Base-by-base conservation (phyloP, 2,113 vertebrate species). In the Eublepharis macularius region DNA sequence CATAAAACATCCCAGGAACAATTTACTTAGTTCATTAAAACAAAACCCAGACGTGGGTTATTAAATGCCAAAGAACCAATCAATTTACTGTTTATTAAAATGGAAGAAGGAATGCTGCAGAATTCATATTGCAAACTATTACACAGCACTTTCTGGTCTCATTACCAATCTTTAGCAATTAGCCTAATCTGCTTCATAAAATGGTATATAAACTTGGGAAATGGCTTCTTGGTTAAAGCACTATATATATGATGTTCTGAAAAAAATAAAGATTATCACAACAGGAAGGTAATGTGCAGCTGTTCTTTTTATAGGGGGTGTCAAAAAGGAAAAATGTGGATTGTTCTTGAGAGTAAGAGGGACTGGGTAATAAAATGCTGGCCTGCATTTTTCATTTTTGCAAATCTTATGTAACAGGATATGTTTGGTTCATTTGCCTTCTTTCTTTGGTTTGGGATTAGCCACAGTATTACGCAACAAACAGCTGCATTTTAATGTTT, bases 21-120 rank as follows among this genome's bases (percentile, higher is more conserved):
- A 94, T 94, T 97, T 97, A 96, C 96, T 97, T 97, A 97, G 95
- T 95, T 93, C 94, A 96, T 97, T 97, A 97, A 97, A 96, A 92
- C 84, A 94, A 89, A 82, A 92, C 96, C 92, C 90, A 81, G 93
- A 92, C 93, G 94, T 94, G 93, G 92, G 90, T 92, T 94, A 95
- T 88, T 94, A 96, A 92, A 94, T 94, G 95, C 94, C 92, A 92
- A 91, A 93, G 93, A 94, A 93, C 90, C 91, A 90, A 93, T 95
- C 94, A 92, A 96, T 95, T 94, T 95, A 83, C 93, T 92, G 89
- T 95, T 97, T 96, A 97, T 97, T 97, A 97, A 96, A 97, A 95
- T 89, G 84, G 87, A 90, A 63, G 77, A 86, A 66, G 14, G 91
- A 90, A 87, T 63, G 86, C 76, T 87, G 89, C 86, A 91, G 90